These are phyloP conservation scores for Acronicta alni DNA, from an alignment of 2,888 invertebrate genomes.

Conservation along the genomic window DNA sequence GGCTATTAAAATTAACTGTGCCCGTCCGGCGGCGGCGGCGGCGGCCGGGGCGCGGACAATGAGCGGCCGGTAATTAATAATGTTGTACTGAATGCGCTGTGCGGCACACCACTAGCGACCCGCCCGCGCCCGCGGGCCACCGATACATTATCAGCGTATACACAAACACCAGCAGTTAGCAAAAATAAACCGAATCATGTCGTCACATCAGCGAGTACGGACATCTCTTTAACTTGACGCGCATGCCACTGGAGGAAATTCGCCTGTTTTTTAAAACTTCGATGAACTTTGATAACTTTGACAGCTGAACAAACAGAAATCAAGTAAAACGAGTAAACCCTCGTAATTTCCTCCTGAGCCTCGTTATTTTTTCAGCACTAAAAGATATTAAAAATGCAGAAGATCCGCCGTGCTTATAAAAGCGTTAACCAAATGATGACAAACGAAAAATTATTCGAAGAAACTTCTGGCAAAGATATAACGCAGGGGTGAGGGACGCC, in stretches of 20 bases:
- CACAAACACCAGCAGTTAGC: neutral
- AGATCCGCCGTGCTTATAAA: constrained; percentile 33
- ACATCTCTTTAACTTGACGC: neutral
- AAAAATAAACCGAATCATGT: no score
- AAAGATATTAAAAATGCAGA: constrained; percentile 44
- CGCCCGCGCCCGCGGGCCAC: neutral
- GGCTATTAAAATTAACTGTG: constrained; percentile 33
- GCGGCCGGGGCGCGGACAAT: constrained; percentile 9
- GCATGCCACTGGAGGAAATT: constrained; percentile 6
- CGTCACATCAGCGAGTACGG: no score
- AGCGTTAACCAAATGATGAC: constrained; percentile 57
- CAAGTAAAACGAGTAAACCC: constrained; percentile 18
- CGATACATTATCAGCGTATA: neutral
- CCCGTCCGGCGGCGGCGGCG: neutral
- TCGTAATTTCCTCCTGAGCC: neutral
- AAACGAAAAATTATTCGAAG: constrained; percentile 58
- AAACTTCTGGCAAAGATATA: constrained; percentile 53
- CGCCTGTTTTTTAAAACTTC: constrained; percentile 19
- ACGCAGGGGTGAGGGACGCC: constrained; percentile 43
- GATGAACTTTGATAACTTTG: constrained; percentile 36
- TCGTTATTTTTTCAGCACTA: constrained; percentile 13
- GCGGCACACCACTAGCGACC: neutral
- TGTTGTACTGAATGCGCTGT: constrained; percentile 9
- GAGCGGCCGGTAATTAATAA: constrained; percentile 35
- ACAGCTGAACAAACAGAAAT: constrained; percentile 21